A percentile compares a stretch with the other conserved stretches of the same genome.
phyloP scores from a whole-genome alignment of 2,113 vertebrate genomes.

The Tragelaphus buxtoni region DNA sequence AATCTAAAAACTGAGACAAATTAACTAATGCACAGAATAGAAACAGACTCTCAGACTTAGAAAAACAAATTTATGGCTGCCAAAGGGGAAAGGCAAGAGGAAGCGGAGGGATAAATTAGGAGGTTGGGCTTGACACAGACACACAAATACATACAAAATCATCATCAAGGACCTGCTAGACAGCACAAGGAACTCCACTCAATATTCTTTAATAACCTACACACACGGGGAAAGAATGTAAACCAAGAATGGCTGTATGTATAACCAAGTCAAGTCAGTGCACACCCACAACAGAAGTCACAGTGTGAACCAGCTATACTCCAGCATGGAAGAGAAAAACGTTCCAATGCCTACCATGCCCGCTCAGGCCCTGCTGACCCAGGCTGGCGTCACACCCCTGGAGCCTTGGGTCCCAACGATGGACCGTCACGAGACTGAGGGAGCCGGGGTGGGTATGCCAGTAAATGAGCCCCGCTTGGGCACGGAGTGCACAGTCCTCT shows the following conservation, averaged over 20 bases:
- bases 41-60: not conserved
- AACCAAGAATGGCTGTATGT: not conserved
- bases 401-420: not conserved
- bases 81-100: not conserved
- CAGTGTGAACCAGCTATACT: not conserved
- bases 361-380: not conserved
- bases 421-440: not conserved
- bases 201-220: not conserved
- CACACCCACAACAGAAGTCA: not conserved
- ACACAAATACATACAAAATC: not conserved
- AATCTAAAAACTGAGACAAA: not conserved
- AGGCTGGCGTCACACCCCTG: not conserved
- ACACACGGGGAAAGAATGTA: not conserved
- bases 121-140: not conserved
- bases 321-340: not conserved
- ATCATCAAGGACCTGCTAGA: not conserved
- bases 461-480: not conserved
- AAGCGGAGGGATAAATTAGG: not conserved
- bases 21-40: not conserved
- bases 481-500: not conserved
- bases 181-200: not conserved
- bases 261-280: not conserved
- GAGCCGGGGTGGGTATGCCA: not conserved
- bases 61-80: not conserved
- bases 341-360: not conserved